Percentiles rank a stretch among this genome's conserved stretches.
Conservation (phyloP, 2,113 vertebrate genomes). For the Nothobranchius furzeri region DNA sequence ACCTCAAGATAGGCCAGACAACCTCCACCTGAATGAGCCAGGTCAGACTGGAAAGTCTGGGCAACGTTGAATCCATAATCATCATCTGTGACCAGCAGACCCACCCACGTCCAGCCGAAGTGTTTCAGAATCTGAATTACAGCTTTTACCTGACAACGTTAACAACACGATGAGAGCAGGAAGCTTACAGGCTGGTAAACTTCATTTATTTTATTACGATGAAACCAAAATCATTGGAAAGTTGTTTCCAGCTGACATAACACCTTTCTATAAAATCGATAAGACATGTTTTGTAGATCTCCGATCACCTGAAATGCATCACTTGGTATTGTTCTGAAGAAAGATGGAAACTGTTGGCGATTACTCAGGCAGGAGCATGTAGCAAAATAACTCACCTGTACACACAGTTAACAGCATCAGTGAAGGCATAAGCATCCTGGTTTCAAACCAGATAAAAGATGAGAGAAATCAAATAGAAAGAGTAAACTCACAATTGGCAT, state of each 20-base stretch:
- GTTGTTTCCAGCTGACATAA: too few species aligned
- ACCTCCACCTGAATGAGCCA: neutral
- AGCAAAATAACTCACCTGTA: slow-evolving; percentile 1
- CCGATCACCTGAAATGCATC: neutral
- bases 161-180: neutral
- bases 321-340: neutral
- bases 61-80: neutral
- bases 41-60: neutral
- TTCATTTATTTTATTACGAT: neutral
- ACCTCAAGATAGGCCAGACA: slow-evolving; percentile 1
- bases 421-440: neutral
- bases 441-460: neutral
- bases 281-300: neutral
- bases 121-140: neutral
- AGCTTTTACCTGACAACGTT: neutral
- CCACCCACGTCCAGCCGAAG: slow-evolving; percentile 1
- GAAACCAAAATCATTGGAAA: too few species aligned
- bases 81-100: slow-evolving; percentile 1
- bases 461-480: neutral
- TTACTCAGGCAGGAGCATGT: neutral
- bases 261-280: too few species aligned
- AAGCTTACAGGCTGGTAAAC: neutral
- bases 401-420: neutral
- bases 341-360: neutral
- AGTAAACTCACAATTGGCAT: neutral